Percentiles rank a stretch among this genome's conserved stretches.
Evolutionary conservation across 2,888 invertebrate species (phyloP).

Genomic region (Aphrophora alni): DNA sequence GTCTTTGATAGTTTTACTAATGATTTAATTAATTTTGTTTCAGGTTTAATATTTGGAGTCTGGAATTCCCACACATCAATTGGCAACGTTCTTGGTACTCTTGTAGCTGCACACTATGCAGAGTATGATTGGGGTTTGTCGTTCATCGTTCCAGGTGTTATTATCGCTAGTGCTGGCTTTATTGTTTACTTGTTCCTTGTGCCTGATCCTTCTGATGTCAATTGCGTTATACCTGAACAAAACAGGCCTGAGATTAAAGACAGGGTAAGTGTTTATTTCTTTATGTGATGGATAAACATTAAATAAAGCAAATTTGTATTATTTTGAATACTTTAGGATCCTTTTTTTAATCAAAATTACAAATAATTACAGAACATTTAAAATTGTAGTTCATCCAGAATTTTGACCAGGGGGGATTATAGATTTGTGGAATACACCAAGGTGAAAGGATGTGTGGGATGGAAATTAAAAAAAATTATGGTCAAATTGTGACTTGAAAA

Average conservation of each 20-base stretch:
- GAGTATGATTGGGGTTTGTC: conserved; percentile 89
- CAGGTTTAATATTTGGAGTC: conserved; percentile 86
- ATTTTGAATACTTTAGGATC: too few relatives aligned
- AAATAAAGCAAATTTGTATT: too few relatives aligned
- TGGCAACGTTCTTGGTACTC: conserved; percentile 87
- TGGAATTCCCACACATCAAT: conserved; percentile 98
- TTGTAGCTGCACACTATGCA: conserved; percentile 89
- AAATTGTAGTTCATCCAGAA: too few relatives aligned
- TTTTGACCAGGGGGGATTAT: too few relatives aligned
- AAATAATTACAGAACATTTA: too few relatives aligned
- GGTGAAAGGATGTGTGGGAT: too few relatives aligned
- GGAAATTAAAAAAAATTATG: too few relatives aligned
- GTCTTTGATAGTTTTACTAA: too few relatives aligned
- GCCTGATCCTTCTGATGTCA: conserved; percentile 81
- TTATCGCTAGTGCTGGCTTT: conserved; percentile 75
- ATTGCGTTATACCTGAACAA: conserved; percentile 57
- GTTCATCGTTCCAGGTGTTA: conserved; percentile 88
- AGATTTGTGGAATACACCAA: too few relatives aligned
- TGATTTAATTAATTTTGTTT: conserved; percentile 33
- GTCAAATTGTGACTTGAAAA: too few relatives aligned
- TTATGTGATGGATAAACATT: too few relatives aligned
- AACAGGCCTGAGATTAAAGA: neutral
- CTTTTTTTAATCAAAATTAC: too few relatives aligned
- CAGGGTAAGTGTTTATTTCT: conserved; percentile 21
- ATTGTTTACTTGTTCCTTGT: conserved; percentile 83